Evolutionary conservation across 2,797 vertebrate species (phyloP), one percentile per base, ranked within the genome.

Genomic region (Oreortyx pictus): DNA sequence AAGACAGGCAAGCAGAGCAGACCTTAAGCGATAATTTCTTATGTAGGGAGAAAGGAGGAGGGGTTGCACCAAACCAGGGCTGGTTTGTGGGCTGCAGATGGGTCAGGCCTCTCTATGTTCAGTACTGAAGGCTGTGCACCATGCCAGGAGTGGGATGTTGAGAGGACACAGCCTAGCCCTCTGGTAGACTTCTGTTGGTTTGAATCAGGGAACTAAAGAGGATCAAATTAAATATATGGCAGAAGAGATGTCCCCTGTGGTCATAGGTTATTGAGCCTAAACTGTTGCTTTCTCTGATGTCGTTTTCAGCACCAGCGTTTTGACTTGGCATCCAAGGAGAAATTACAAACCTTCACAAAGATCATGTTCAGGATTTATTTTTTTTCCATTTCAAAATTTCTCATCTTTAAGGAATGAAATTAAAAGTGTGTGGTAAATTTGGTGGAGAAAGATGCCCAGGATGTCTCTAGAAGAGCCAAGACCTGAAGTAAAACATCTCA

Each of bases 101-200:
- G 8, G 14, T 7, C 23, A 71, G 57, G 47, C 0, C 1, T 0
- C 0, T 80, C 78, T 71, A 5, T 82, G 31, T 66, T 60, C 66
- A 65, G 4, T 14, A 6, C 6, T 62, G 37, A 60, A 82, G 16
- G 3, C 7, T 60, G 82, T 88, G n/a, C 31, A 43, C 14, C 13
- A 23, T 44, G 41, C 20, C 12, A 9, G 41, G 31, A 65, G 20
- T 24, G 31, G 43, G 22, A 19, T 20, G 16, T 19, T 37, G 24
- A 16, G 54, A 86, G 57, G 46, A 52, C 8, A 56, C 56, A 57
- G 9, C 11, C 54, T 71, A 60, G 29, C 24, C 18, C 5, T 77
- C 49, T 68, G 57, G 20, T 27, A 3, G 3, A 22, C 13, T 49
- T 52, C 15, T 50, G 0, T 25, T 47, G 22, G 23, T 31, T 12